These are phyloP conservation scores for Lasioglossum oenotherae DNA, from an alignment of 2,888 invertebrate genomes.

Conservation along the genomic window DNA sequence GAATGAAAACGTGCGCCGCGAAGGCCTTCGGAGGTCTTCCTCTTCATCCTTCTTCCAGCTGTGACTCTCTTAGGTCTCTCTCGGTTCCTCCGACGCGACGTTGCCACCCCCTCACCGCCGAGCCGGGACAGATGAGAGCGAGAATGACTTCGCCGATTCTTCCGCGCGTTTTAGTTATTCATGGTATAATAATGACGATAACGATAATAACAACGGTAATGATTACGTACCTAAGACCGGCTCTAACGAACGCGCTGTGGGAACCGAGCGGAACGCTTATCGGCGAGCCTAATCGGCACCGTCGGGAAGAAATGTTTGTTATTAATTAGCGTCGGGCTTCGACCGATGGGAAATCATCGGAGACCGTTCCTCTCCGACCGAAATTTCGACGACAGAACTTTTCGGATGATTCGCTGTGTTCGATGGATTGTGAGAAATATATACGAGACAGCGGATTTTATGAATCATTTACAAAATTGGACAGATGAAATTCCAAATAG, in stretches of 20 bases:
- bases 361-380: background rate
- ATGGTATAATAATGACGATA: conserved; percentile 72
- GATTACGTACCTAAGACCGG: conserved; percentile 63
- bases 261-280: conserved; percentile 50
- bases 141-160: conserved; percentile 34
- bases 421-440: background rate
- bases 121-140: conserved; percentile 32
- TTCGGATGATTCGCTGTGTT: background rate
- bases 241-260: conserved; percentile 60
- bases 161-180: conserved; percentile 68
- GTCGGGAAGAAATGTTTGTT: conserved; percentile 52
- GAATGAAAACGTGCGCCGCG: conserved; percentile 48
- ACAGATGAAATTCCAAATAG: background rate
- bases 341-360: conserved; percentile 27
- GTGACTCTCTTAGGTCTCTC: conserved; percentile 42
- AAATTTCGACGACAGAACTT: background rate
- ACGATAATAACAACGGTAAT: conserved; percentile 73
- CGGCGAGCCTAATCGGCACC: conserved; percentile 47
- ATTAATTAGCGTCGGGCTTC: conserved; percentile 50
- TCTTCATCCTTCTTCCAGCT: conserved; percentile 39
- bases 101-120: conserved; percentile 30
- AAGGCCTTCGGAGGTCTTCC: conserved; percentile 59
- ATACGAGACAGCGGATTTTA: too few species aligned
- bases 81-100: conserved; percentile 53
- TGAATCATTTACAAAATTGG: too few species aligned